These are phyloP conservation scores for Atherinomorus stipes DNA, from an alignment of 2,113 vertebrate genomes.

Conservation along the genomic window DNA sequence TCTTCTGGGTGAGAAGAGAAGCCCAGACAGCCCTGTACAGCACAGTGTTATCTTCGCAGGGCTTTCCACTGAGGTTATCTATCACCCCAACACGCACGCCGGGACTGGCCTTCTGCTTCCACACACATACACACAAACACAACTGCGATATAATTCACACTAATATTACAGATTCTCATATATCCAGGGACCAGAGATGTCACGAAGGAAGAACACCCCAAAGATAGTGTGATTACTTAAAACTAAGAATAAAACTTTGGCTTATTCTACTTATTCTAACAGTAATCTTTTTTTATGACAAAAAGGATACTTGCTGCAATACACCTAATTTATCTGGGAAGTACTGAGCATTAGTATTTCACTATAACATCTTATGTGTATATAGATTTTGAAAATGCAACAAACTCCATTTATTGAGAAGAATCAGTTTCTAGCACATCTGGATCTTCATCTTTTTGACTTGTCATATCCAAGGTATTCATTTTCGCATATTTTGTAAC, in stretches of 20 bases:
- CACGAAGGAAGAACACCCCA: slow-evolving; percentile 14
- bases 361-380: too few relatives aligned
- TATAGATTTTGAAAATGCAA: too few relatives aligned
- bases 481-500: slow-evolving; percentile 1
- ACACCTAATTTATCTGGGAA: too few relatives aligned
- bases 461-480: neutral
- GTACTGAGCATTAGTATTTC: too few relatives aligned
- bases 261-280: neutral
- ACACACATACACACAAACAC: slow-evolving; percentile 36
- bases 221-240: slow-evolving; percentile 26
- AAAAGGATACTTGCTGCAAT: too few relatives aligned
- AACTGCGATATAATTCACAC: slow-evolving; percentile 35
- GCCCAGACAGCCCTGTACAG: slow-evolving; percentile 92
- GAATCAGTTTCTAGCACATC: neutral
- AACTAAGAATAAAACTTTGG: slow-evolving; percentile 7
- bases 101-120: slow-evolving; percentile 86
- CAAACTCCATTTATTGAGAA: neutral
- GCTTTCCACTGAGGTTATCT: slow-evolving; percentile 90
- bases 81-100: slow-evolving; percentile 90
- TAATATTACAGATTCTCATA: slow-evolving; percentile 45
- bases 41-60: slow-evolving; percentile 88
- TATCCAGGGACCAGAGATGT: slow-evolving; percentile 31
- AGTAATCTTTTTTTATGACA: too few relatives aligned
- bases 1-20: slow-evolving; percentile 91
- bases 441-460: neutral